Base-by-base conservation (phyloP, 64 coral and sea anemone species). In the Orbicella faveolata region DNA sequence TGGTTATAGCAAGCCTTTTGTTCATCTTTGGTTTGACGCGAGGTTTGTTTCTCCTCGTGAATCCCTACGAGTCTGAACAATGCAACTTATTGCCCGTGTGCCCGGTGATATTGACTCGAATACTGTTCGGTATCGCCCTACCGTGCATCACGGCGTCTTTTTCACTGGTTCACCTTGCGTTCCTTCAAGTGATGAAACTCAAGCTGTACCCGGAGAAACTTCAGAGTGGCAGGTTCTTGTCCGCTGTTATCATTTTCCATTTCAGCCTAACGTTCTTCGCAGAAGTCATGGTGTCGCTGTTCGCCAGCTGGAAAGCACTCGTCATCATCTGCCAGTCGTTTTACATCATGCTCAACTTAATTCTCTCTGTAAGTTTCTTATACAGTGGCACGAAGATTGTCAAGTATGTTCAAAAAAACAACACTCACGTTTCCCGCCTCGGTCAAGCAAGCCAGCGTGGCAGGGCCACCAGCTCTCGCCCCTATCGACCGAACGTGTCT, bases 51-150 rank as follows among this genome's bases (percentile, higher is more conserved):
- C 77, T 96, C 25, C 93, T 96, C 16, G 91, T 96, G 77, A 96
- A 96, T 89, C 95, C 95, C 16, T 96, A 96, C 61, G 95, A 96
- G 88, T 88, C 95, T 16, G 25, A 88, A 77, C 95, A 96, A 76
- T 96, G 95, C 74, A 57, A 93, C 59, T 36, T 96, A 80, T 25
- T 93, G 0, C 64, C 95, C 13, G 9, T 0, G 21, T 96, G 95
- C 55, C 92, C 95, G 12, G 11, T 84, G 17, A 74, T 96, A 81
- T 11, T 96, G 9, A 83, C 91, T 36, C 90, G 95, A 34, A 35
- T 96, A 36, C 66, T 96, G 20, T 96, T 94, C 41, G 95, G 88
- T 14, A 16, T 96, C 44, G 95, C 92, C 37, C 88, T 96, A 17
- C 95, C 95, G 23, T 94, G 91, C 37, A 84, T 96, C 21, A 91